Evolutionary conservation across 2,113 vertebrate species (phyloP).

Genomic region (Petroica traversi): DNA sequence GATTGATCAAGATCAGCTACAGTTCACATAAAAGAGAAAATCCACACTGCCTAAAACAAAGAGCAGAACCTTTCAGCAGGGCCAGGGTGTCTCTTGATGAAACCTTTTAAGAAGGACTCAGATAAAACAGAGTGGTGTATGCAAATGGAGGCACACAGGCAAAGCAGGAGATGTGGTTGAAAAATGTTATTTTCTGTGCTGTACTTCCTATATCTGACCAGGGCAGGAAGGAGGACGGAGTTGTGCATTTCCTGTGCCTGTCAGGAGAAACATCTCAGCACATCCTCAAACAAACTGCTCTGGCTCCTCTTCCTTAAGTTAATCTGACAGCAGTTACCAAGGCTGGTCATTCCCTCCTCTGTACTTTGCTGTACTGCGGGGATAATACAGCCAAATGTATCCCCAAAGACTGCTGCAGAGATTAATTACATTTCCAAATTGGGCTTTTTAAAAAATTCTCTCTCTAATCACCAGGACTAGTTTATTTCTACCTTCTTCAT

Average conservation of each 20-base stretch:
- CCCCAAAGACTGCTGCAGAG: background rate
- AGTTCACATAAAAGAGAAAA: background rate
- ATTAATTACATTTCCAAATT: background rate
- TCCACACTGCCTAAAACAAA: background rate
- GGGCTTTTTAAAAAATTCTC: background rate
- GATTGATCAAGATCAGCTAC: fast-evolving
- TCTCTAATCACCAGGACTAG: background rate
- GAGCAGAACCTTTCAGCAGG: background rate
- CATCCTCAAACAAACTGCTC: background rate
- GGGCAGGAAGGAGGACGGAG: background rate
- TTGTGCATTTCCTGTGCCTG: background rate
- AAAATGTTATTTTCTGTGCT: background rate
- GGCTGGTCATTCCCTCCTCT: background rate
- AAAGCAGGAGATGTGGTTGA: background rate
- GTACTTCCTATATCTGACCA: background rate
- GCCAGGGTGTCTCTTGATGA: background rate
- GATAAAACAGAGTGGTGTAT: fast-evolving
- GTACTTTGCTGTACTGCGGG: background rate
- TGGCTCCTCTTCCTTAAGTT: background rate
- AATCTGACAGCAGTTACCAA: background rate
- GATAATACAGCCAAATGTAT: background rate
- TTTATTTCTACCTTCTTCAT: background rate
- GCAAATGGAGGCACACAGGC: background rate
- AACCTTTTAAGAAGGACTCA: background rate
- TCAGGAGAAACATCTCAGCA: background rate